Evolutionary conservation across 2,888 invertebrate genomes (phyloP).

Genomic region (Pogonocherus hispidulus): DNA sequence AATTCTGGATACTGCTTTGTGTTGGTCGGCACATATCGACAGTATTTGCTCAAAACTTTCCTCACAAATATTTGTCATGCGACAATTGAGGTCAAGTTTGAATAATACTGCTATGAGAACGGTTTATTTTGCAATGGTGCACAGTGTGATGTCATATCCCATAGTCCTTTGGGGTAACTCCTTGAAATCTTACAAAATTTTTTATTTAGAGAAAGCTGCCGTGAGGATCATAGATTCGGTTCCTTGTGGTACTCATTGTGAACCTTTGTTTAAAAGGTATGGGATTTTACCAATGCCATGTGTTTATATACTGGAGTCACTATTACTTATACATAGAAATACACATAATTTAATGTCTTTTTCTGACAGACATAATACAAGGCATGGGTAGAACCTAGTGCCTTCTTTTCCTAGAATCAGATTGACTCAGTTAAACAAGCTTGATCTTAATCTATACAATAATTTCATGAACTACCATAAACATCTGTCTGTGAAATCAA

Average conservation of each 20-base stretch:
- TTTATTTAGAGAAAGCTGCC: background rate
- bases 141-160: background rate
- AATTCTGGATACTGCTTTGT: background rate
- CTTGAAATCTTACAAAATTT: background rate
- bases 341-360: background rate
- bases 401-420: background rate
- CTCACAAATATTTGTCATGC: background rate
- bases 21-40: background rate
- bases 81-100: background rate
- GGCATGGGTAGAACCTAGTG: background rate
- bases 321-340: background rate
- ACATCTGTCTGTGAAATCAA: background rate
- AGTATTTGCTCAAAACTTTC: background rate
- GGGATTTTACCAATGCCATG: background rate
- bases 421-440: background rate
- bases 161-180: background rate
- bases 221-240: background rate
- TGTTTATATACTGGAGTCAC: background rate
- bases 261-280: background rate
- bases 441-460: background rate
- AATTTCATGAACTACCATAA: background rate
- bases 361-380: background rate
- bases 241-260: background rate
- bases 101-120: background rate
- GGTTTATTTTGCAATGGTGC: background rate